Base-by-base conservation (phyloP, 2,113 vertebrate species). In the Promerops cafer region DNA sequence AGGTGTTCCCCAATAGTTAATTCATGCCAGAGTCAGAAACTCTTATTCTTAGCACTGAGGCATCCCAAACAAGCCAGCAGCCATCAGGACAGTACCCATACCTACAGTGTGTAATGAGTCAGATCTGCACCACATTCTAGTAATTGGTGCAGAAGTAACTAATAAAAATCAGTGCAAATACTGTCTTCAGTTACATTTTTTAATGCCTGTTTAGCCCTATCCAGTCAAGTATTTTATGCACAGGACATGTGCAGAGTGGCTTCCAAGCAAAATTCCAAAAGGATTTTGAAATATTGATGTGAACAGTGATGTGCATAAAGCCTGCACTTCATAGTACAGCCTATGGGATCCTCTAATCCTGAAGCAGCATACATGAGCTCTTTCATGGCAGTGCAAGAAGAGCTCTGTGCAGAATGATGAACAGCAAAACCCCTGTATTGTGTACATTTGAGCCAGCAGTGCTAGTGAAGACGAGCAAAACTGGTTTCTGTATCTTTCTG, bases 371-470 rank as follows among this genome's bases (percentile, higher is more conserved):
- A 35, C 3, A 6, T 4, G 31, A 65, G 45, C 42, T 70, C 26
- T 3, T 26, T 26, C 47, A 30, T 10, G 22, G 74, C 47, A 45
- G 18, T 10, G 3, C 16, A 59, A 24, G 19, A 24, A 31, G 20
- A 23, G 11, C 23, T 27, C 12, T 6, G 7, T 4, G 39, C 17
- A 75, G 23, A 59, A 30, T 0, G 0, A 33, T 4, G 21, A 65
- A 26, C 18, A 42, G 33, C 28, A 56, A 61, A 26, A 20, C 21
- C 39, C 18, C 57, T 33, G 3, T 13, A 27, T 6, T 3, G 0
- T 11, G 0, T 4, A 7, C 16, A 9, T 31, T 39, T 44, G 39
- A 78, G 26, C 19, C 39, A 37, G 9, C 2, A 3, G 35, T 8
- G 9, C 16, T 28, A 6, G 8, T 20, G 28, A 61, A 69, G 60